Base-by-base conservation (phyloP, 2,797 vertebrate genomes). In the Amphiprion clarkii region DNA sequence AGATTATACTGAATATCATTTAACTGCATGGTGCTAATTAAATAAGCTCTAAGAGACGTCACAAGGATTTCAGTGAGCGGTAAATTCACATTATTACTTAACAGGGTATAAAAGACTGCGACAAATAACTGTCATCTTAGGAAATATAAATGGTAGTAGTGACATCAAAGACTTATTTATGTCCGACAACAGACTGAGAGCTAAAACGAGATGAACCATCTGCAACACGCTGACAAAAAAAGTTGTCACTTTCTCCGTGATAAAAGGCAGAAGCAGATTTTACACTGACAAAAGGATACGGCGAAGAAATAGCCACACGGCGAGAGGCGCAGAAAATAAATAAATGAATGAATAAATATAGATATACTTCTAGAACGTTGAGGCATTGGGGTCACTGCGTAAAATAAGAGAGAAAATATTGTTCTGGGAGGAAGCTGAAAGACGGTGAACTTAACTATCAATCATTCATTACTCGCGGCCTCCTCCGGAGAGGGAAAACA, bases 281-380 rank as follows among this genome's bases (percentile, higher is more conserved):
- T 42, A 56, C 36, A 33, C 65, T 82, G 82, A 87, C 85, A 87
- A 69, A 80, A 40, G 44, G 64, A 86, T 72, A 49, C 72, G 63
- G 81, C 12, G 63, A 79, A 65, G 77, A 84, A 86, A 77, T 64
- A 73, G 81, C 64, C 58, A 16, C 62, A 9, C 33, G 33, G 33
- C 33, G 61, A 67, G 56, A 77, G 17, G 83, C 60, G 63, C 75
- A 83, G 82, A 87, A 77, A 87, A 91, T 87, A 91, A 89, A 83
- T 75, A 79, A 74, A 51, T 76, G 44, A 87, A 86, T 84, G 72
- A 92, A 86, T 83, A 92, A 90, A 92, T 93, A 92, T 91, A 93
- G 90, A 88, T 67, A 69, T 83, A 81, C 52, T 67, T 77, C 70
- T 89, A 70, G 87, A 82, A 83, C 29, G 12, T 0, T 2, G 58